Base-by-base conservation (phyloP, 2,888 invertebrate species). In the Cryptus armator region DNA sequence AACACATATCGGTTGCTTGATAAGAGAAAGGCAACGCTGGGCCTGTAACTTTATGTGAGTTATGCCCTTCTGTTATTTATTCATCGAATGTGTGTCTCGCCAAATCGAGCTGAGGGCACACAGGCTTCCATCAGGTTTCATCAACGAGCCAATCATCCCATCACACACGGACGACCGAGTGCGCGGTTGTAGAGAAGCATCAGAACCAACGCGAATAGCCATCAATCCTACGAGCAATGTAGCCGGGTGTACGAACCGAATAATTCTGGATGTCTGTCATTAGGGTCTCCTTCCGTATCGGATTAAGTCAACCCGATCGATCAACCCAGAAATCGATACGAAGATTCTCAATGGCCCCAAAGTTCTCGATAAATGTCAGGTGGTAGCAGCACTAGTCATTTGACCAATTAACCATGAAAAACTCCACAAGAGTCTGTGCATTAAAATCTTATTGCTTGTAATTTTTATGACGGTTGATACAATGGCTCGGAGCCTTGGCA, bases 81-180 rank as follows among this genome's bases (percentile, higher is more conserved):
- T 19, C 14, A 46, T 56, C n/a, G 44, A 66, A 12, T 70, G 24
- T 7, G 32, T 32, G 62, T n/a, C 29, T 29, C 62, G 24, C 48
- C 70, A 71, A 75, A 68, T 68, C 37, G 56, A 77, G 68, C 74
- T 12, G 64, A 32, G 59, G 29, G 19, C 48, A 78, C 82, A 85
- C 89, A 88, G 89, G 89, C 89, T 90, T 91, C 90, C 90, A 93
- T 93, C 92, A 92, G 90, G 90, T 90, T 92, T 92, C 91, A 92
- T 93, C 92, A 93, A 89, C 88, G 86, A 81, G 86, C 90, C 93
- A 93, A 93, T 93, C 93, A 93, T 93, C 90, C 91, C 91, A 93
- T 93, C 93, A 92, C 89, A 86, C 71, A 81, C 81, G 79, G 79
- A 72, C 64, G 83, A 76, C 46, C 80, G 78, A 82, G 76, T 80